Base-by-base conservation (phyloP, 2,888 invertebrate genomes). In the Drosophila tripunctata region DNA sequence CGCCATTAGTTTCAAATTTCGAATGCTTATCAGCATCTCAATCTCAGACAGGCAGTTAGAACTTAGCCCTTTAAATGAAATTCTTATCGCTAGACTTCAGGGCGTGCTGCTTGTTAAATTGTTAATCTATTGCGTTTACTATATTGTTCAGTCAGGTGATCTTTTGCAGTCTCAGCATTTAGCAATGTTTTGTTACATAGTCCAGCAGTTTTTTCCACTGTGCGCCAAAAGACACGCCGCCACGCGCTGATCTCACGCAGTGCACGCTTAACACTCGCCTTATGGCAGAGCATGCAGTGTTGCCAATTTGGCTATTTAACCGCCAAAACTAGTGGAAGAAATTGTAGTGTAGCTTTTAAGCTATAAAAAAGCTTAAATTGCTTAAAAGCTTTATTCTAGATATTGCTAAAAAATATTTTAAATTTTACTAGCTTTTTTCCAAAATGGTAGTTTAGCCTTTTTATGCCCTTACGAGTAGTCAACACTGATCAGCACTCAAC, bases 1-100 rank as follows among this genome's bases (percentile, higher is more conserved):
- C 27, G 55, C 52, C 36, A 33, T n/a, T n/a, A n/a, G n/a, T n/a
- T n/a, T 55, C 66, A 73, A 73, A 69, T 80, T 80, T 64, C 73
- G 68, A 65, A n/a, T 54, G 12, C 62, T 61, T 73, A 73, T 73
- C 72, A 76, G 66, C 66, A 71, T 65, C 72, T 12, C 35, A 8
- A 43, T 5, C 60, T 52, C 52, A 51, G 43, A 22, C 54, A 54
- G 47, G 41, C 51, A 41, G 17, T 35, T 51, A 31, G 67, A n/a
- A n/a, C n/a, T 47, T 52, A 19, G 40, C 40, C 52, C 55, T 54
- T 65, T 64, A 65, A 44, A n/a, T n/a, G n/a, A 51, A 38, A 4
- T 10, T 2, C 40, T 65, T 71, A 76, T 72, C 77, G 4, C 6
- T 27, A 44, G 33, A 6, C 43, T 44, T 33, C 52, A 44, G 45